Evolutionary conservation across 2,888 invertebrate genomes (phyloP).

Genomic region (Agriopis marginaria): DNA sequence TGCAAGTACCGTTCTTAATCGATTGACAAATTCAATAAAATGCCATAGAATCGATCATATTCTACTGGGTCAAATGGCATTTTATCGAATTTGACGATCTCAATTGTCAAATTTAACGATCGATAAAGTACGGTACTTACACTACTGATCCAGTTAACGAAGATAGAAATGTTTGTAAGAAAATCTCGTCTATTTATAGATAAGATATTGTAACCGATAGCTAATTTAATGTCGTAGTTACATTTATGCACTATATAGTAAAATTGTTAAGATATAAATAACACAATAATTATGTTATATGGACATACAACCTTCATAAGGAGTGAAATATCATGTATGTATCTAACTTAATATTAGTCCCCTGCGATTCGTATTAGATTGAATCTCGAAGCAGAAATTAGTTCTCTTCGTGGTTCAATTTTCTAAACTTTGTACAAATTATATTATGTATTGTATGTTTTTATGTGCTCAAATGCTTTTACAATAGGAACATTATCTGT

Average conservation of each 20-base stretch:
- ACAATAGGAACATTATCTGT: slow-evolving; percentile 45
- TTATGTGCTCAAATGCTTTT: slow-evolving; percentile 38
- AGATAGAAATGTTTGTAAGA: neutral
- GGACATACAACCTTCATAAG: slow-evolving; percentile 84
- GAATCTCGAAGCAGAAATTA: slow-evolving; percentile 50
- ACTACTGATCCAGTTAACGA: neutral
- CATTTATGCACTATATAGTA: slow-evolving; percentile 63
- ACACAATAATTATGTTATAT: slow-evolving; percentile 78
- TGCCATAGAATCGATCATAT: too few species aligned
- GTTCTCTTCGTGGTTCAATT: slow-evolving; percentile 45
- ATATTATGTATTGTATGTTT: slow-evolving; percentile 34
- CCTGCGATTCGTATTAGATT: slow-evolving; percentile 54
- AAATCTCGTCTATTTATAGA: neutral
- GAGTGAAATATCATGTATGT: slow-evolving; percentile 68
- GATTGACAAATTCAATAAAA: too few species aligned
- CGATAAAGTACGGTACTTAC: too few species aligned
- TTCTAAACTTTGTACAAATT: slow-evolving; percentile 42
- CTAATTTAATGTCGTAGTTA: slow-evolving; percentile 8
- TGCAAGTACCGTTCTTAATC: too few species aligned
- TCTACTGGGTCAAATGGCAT: too few species aligned
- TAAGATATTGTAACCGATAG: neutral
- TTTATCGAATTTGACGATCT: too few species aligned
- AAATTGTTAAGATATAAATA: slow-evolving; percentile 79
- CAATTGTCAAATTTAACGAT: too few species aligned
- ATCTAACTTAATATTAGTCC: slow-evolving; percentile 66